Evolutionary conservation across 1,140 invertebrate species (phyloP).

Genomic region (Aphidius gifuensis): DNA sequence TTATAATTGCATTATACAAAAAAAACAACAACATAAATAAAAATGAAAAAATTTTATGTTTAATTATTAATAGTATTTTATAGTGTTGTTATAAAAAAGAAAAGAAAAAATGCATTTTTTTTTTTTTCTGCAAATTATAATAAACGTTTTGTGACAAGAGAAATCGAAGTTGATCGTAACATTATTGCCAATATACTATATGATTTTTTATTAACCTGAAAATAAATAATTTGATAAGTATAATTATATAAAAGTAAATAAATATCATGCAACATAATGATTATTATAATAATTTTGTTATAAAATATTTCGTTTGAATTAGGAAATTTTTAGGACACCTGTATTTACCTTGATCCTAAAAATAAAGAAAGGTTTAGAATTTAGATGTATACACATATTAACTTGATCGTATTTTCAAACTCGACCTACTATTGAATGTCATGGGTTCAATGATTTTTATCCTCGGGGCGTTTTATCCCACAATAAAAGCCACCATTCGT

Average conservation of each 20-base stretch:
- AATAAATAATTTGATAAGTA: background rate
- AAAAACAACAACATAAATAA: no score
- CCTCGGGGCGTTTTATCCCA: slow-evolving; percentile 11
- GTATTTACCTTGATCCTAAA: slow-evolving; percentile 16
- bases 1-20: no score
- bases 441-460: slow-evolving; percentile 27
- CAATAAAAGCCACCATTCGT: slow-evolving; percentile 13
- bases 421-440: slow-evolving; percentile 31
- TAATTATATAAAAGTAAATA: background rate
- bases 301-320: background rate
- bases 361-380: background rate
- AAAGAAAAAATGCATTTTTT: background rate
- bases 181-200: slow-evolving; percentile 42
- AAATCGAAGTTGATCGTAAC: slow-evolving; percentile 53
- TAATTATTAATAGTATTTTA: no score
- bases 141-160: slow-evolving; percentile 41
- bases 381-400: slow-evolving; percentile 5
- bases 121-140: background rate
- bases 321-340: background rate
- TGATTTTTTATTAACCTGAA: slow-evolving; percentile 41
- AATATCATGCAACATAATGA: background rate
- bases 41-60: no score
- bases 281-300: no score
- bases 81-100: background rate
- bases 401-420: background rate